Evolutionary conservation across 2,113 vertebrate species (phyloP), one percentile per base, ranked within the genome.

Genomic region (Eptesicus fuscus): DNA sequence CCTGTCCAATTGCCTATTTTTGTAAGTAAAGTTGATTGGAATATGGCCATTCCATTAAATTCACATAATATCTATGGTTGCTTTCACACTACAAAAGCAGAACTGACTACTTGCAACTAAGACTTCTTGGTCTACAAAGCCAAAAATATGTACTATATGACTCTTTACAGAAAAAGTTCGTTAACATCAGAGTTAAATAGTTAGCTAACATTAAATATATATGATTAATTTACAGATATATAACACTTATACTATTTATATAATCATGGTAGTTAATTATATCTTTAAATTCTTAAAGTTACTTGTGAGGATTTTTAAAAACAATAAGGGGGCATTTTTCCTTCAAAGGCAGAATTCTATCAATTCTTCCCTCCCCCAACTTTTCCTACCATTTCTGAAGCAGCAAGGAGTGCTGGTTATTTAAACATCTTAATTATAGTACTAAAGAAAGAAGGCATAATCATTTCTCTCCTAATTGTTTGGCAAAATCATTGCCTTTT

Each of bases 341-440:
- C 42, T 82, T 91, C 56, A 95, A 86, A 89, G 69, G 69, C 35
- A 93, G 70, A 93, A 89, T 92, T 85, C 59, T 92, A 85, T 83
- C 59, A 79, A 83, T 28, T 84, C n/a, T 69, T 87, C 51, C 74
- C 47, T 82, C 25, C 61, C 20, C 44, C 32, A 90, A 94, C 25
- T 63, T 94, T 77, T 49, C 84, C 63, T 53, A 96, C 40, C 42
- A 85, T 77, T 67, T 89, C 70, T 88, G 94, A 96, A 92, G 47
- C 44, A 92, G 78, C 47, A 90, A 85, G 42, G 40, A 93, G 65
- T 77, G 9, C 37, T 92, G 35, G 49, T 87, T 84, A 95, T 84
- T 95, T 90, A 89, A 97, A 69, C 42, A 91, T 82, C 37, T 95
- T 95, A 94, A 96, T 94, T 91, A 88, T 67, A 96, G 40, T 85